These are phyloP conservation scores for Erythrocercus mccallii DNA, from an alignment of 2,113 vertebrate species.

Conservation along the genomic window DNA sequence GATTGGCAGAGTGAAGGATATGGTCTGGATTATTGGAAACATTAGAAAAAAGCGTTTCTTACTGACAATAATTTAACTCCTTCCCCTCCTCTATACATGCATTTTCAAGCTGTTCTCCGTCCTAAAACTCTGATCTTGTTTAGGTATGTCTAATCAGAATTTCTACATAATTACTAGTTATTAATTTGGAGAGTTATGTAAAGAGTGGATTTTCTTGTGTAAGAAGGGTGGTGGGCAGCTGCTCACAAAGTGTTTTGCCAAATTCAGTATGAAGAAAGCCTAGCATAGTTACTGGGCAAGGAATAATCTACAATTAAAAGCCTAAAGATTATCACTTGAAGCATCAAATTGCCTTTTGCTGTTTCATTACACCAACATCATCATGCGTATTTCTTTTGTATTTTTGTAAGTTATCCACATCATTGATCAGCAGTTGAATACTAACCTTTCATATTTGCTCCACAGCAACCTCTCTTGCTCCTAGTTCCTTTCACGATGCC, in stretches of 20 bases:
- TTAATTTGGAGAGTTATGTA: background rate
- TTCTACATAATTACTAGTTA: background rate
- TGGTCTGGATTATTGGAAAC: background rate
- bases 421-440: background rate
- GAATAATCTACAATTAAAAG: background rate
- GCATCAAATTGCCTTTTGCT: background rate
- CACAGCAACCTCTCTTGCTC: background rate
- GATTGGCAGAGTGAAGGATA: background rate
- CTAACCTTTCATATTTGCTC: background rate
- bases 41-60: background rate
- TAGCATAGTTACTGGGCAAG: background rate
- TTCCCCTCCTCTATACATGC: background rate
- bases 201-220: background rate
- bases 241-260: background rate
- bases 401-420: accelerated
- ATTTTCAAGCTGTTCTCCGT: background rate
- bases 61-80: background rate
- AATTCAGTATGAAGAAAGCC: background rate
- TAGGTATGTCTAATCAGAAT: background rate
- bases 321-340: background rate
- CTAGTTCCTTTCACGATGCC: background rate
- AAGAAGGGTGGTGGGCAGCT: background rate
- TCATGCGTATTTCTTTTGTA: background rate
- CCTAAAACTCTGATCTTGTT: background rate
- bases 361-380: background rate